Conservation (phyloP, 2,888 invertebrate species). For the Zygaena filipendulae region DNA sequence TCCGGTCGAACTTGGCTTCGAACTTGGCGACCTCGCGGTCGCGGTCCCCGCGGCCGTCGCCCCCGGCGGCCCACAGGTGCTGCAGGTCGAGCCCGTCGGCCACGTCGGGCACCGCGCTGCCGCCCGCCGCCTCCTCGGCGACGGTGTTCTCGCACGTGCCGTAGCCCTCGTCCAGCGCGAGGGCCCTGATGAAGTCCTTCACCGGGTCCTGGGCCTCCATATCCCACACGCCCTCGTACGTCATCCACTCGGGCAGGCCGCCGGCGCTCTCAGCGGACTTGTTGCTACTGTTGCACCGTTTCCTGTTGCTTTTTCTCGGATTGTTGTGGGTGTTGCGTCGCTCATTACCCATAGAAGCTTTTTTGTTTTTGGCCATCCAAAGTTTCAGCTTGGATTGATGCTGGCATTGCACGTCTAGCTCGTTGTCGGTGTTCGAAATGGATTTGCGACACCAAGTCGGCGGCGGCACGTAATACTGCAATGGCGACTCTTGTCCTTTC, state of each 20-base stretch:
- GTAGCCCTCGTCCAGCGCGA: conserved; percentile 60
- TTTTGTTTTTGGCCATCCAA: conserved; percentile 46
- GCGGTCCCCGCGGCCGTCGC: conserved; percentile 38
- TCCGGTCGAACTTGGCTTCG: conserved; percentile 75
- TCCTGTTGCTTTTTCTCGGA: conserved; percentile 42
- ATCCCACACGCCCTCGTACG: conserved; percentile 62
- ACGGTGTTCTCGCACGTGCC: conserved; percentile 62
- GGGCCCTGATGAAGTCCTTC: conserved; percentile 55
- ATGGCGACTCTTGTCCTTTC: conserved; percentile 53
- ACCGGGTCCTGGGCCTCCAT: conserved; percentile 60
- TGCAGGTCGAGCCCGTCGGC: conserved; percentile 40
- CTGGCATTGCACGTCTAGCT: conserved; percentile 25
- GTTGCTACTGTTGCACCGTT: conserved; percentile 49
- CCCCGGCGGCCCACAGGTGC: conserved; percentile 40
- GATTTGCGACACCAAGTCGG: conserved; percentile 55
- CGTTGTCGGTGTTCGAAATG: conserved; percentile 31
- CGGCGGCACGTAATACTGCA: conserved; percentile 54
- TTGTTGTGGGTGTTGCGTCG: conserved; percentile 53
- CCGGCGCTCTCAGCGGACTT: conserved; percentile 55
- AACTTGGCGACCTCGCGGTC: conserved; percentile 68
- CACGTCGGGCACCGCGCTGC: conserved; percentile 44
- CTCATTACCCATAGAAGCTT: conserved; percentile 44
- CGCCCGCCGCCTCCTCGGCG: conserved; percentile 39
- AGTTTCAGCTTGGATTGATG: conserved; percentile 52
- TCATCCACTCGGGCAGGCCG: conserved; percentile 65